These are phyloP conservation scores for Thelaira solivaga DNA, from an alignment of 2,888 invertebrate genomes.

Conservation along the genomic window DNA sequence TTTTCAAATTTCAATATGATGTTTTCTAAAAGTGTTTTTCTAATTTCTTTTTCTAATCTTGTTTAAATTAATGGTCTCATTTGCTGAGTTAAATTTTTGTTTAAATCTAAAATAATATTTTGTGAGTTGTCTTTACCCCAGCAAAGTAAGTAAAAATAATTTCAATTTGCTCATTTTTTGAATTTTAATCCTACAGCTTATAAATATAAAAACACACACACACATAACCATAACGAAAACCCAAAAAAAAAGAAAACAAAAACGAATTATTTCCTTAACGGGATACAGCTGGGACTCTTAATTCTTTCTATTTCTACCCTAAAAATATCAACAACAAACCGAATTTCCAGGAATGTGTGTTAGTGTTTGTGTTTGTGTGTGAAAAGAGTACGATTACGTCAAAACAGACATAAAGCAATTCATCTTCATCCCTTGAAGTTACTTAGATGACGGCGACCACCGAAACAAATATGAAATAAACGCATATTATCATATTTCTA, in stretches of 20 bases:
- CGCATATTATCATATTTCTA: conserved; percentile 73
- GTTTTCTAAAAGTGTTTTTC: background rate
- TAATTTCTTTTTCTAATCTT: background rate
- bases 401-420: conserved; percentile 74
- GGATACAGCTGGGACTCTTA: conserved; percentile 59
- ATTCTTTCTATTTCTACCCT: conserved; percentile 29
- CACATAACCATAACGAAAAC: conserved; percentile 21
- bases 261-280: conserved; percentile 51
- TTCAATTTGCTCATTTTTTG: conserved; percentile 61
- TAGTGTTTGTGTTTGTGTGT: conserved; percentile 32
- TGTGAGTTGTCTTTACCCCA: background rate
- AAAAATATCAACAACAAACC: conserved; percentile 16
- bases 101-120: conserved; percentile 2
- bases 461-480: conserved; percentile 62
- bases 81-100: conserved; percentile 16
- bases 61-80: conserved; percentile 18
- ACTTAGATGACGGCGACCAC: conserved; percentile 49
- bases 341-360: background rate
- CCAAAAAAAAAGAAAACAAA: too few relatives aligned
- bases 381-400: conserved; percentile 71
- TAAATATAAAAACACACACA: conserved; percentile 13
- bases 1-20: too few relatives aligned
- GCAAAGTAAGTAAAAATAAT: conserved; percentile 19
- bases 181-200: conserved; percentile 60
- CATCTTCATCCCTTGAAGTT: conserved; percentile 72